Evolutionary conservation across 1,140 invertebrate genomes (phyloP), one percentile per base, ranked within the genome.

Genomic region (Eciton burchellii): DNA sequence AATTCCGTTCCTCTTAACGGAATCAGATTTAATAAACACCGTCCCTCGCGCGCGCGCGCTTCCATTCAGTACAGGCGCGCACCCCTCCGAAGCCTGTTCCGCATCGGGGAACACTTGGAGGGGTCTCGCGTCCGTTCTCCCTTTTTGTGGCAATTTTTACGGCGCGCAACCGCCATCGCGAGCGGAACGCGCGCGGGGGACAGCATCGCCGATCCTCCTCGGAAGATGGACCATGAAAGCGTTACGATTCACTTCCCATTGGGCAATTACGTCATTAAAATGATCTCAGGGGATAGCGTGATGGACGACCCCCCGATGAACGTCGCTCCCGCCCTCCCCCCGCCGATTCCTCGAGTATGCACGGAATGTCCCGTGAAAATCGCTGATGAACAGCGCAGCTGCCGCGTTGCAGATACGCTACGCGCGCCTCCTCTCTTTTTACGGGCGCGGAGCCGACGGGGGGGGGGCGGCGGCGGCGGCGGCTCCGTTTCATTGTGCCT

Each of bases 1-100:
- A 88, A 88, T 87, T 85, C 76, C 85, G 54, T 84, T 84, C 85
- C 85, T 76, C 85, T 88, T 88, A 88, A 84, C 73, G 60, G 63
- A n/a, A n/a, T n/a, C n/a, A 87, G 87, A 88, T 88, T 88, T 88
- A 88, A 88, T 88, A 88, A 85, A 87, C 85, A 88, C 62, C 68
- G 72, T 59, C 45, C 63, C 54, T 59, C 52, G 84, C 63, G 43
- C 49, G 60, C 63, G 83, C 84, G 81, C 72, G 60, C 52, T 62
- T 82, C 82, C 83, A 82, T 87, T 88, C 63, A 73, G 66, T 73
- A 68, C 65, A 47, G 68, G 68, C 62, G 68, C 62, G 70, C 56
- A 59, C 81, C 73, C 81, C 66, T 83, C 60, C n/a, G n/a, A n/a
- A 65, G 49, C 57, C 79, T 60, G 65, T 81, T 87, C 70, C 81